A percentile compares a stretch with the other conserved stretches of the same genome.
These are phyloP conservation scores for Drosophila melanosoma DNA, from an alignment of 2,888 invertebrate species.

Conservation along the genomic window DNA sequence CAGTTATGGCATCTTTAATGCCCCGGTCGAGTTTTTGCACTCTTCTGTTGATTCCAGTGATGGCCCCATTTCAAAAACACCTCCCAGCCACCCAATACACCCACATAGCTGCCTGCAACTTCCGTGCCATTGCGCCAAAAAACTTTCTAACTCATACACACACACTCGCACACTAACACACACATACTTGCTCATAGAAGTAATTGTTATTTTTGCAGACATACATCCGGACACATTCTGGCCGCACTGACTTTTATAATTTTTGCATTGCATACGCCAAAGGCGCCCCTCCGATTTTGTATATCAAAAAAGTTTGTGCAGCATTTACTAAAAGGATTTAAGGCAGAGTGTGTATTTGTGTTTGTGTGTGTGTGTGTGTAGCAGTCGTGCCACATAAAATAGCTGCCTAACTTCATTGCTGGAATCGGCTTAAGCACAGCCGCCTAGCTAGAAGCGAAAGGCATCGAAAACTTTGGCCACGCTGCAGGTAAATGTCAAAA, in stretches of 20 bases:
- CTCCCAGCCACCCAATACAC: not conserved
- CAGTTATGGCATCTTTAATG: slow-evolving; percentile 77
- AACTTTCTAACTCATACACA: slow-evolving; percentile 55
- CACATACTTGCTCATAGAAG: slow-evolving; percentile 37
- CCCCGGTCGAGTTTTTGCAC: slow-evolving; percentile 62
- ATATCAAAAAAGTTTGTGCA: slow-evolving; percentile 61
- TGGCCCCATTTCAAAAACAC: not conserved
- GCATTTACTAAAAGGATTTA: slow-evolving; percentile 46
- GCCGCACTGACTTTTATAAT: slow-evolving; percentile 56
- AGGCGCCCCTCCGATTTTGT: slow-evolving; percentile 54
- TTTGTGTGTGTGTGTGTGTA: slow-evolving; percentile 4
- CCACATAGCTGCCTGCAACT: slow-evolving; percentile 47
- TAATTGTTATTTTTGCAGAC: slow-evolving; percentile 67
- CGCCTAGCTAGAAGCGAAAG: slow-evolving; percentile 30
- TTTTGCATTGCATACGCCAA: slow-evolving; percentile 61
- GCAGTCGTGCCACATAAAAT: slow-evolving; percentile 23
- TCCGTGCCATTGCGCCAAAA: slow-evolving; percentile 72
- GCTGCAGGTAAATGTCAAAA: slow-evolving; percentile 84
- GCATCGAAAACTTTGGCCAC: slow-evolving; percentile 61
- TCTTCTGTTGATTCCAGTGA: slow-evolving; percentile 30
- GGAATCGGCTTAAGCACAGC: slow-evolving; percentile 63
- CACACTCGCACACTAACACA: slow-evolving; percentile 22
- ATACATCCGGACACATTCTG: slow-evolving; percentile 65
- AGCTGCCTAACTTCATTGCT: slow-evolving; percentile 41
- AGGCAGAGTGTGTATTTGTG: not conserved